Evolutionary conservation across 2,797 vertebrate species (phyloP).

Genomic region (Australoheros facetus): DNA sequence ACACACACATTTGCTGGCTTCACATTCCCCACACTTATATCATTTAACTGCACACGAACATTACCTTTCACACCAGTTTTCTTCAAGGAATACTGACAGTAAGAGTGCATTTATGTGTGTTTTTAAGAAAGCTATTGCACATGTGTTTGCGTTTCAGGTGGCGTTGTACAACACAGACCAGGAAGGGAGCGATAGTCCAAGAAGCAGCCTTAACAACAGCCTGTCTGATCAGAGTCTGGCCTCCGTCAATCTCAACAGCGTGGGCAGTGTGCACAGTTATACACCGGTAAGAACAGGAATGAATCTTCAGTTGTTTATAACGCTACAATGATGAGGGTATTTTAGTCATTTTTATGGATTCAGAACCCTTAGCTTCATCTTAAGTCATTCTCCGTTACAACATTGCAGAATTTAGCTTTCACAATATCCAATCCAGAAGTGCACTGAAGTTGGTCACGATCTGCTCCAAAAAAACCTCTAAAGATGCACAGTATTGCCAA

Average conservation of each 20-base stretch:
- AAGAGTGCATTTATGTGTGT: background rate
- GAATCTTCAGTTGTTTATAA: background rate
- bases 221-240: conserved; percentile 94
- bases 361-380: background rate
- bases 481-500: background rate
- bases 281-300: conserved; percentile 83
- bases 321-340: background rate
- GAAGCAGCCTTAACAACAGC: conserved; percentile 98
- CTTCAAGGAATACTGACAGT: conserved; percentile 35
- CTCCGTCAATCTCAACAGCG: conserved; percentile 93
- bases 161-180: conserved; percentile 93
- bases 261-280: conserved; percentile 91
- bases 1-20: conserved; percentile 19
- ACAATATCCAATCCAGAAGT: background rate
- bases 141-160: conserved; percentile 82
- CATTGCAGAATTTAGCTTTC: background rate
- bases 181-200: conserved; percentile 93
- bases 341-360: background rate
- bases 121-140: conserved; percentile 14
- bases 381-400: background rate
- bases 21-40: conserved; percentile 30
- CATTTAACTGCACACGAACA: conserved; percentile 32
- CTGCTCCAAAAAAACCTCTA: background rate
- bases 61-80: conserved; percentile 34
- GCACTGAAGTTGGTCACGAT: background rate